Conservation (phyloP, 2,888 invertebrate species). For the Exephanes ischioxanthus region DNA sequence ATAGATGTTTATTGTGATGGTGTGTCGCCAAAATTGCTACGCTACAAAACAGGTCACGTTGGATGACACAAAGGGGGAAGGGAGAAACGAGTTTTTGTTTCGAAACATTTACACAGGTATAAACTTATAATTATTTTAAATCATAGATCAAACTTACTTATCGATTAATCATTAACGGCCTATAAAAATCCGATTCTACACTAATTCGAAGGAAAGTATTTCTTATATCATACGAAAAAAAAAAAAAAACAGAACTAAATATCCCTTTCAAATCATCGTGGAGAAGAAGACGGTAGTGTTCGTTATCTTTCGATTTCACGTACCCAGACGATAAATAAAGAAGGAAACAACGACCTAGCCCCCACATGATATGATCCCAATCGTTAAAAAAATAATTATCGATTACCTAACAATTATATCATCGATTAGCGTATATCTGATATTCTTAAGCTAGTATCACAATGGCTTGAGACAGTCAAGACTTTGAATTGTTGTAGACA, state of each 20-base stretch:
- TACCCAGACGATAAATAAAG: constrained; percentile 61
- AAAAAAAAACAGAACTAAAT: constrained; percentile 26
- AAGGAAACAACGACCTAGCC: constrained; percentile 64
- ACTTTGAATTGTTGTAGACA: constrained; percentile 80
- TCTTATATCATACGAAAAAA: constrained; percentile 44
- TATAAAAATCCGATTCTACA: constrained; percentile 42
- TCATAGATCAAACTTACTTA: constrained; percentile 45
- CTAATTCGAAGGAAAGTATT: constrained; percentile 43
- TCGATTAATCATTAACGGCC: constrained; percentile 42
- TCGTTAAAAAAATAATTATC: constrained; percentile 78
- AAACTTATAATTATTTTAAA: constrained; percentile 57
- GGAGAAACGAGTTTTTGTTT: constrained; percentile 30
- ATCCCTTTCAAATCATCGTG: constrained; percentile 43
- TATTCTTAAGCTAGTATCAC: constrained; percentile 83
- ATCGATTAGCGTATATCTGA: constrained; percentile 67
- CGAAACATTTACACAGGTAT: constrained; percentile 65
- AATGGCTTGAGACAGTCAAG: constrained; percentile 83
- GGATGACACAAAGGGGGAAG: constrained; percentile 32
- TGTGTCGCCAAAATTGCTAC: constrained; percentile 45
- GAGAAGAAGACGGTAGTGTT: constrained; percentile 39
- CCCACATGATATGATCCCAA: constrained; percentile 75
- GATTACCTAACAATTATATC: constrained; percentile 69
- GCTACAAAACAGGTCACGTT: constrained; percentile 47
- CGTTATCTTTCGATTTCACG: constrained; percentile 14
- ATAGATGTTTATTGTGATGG: constrained; percentile 45